These are phyloP conservation scores for Anthonomus grandis DNA, from an alignment of 1,140 invertebrate species.

Conservation along the genomic window DNA sequence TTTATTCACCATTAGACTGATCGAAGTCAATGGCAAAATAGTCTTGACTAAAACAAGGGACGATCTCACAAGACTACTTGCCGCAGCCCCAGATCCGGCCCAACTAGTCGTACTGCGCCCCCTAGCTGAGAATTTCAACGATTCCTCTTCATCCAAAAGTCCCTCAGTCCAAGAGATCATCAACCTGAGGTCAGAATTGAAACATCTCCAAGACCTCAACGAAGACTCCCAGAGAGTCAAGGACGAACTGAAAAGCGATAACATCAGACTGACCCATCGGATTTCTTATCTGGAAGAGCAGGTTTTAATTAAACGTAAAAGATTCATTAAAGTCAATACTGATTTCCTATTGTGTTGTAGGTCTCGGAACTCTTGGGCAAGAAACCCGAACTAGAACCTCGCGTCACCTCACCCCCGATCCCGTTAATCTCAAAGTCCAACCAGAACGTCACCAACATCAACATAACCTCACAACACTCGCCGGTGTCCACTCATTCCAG, in stretches of 20 bases:
- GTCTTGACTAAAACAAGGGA: constrained; percentile 67
- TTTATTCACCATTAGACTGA: constrained; percentile 67
- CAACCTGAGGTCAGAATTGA: constrained; percentile 54
- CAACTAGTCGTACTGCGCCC: constrained; percentile 52
- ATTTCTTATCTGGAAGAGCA: constrained; percentile 88
- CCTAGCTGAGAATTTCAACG: constrained; percentile 43
- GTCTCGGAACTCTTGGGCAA: constrained; percentile 41
- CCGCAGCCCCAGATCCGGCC: constrained; percentile 55
- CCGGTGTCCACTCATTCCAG: constrained; percentile 40
- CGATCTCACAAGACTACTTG: constrained; percentile 64
- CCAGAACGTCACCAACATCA: constrained; percentile 60
- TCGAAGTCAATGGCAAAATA: constrained; percentile 80
- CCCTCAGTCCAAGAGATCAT: constrained; percentile 44
- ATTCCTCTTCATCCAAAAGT: constrained; percentile 38
- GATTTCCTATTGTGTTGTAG: constrained; percentile 28
- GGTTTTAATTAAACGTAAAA: constrained; percentile 51
- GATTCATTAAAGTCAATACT: not conserved
- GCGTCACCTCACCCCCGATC: constrained; percentile 30
- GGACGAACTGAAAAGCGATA: constrained; percentile 69
- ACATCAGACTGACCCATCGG: constrained; percentile 77
- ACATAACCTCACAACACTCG: constrained; percentile 48
- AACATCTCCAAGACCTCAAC: constrained; percentile 55
- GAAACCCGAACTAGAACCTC: constrained; percentile 29
- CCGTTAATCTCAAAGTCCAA: constrained; percentile 49
- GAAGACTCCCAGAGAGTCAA: constrained; percentile 61